Conservation (phyloP, 2,113 vertebrate genomes). For the Clarias magur region DNA sequence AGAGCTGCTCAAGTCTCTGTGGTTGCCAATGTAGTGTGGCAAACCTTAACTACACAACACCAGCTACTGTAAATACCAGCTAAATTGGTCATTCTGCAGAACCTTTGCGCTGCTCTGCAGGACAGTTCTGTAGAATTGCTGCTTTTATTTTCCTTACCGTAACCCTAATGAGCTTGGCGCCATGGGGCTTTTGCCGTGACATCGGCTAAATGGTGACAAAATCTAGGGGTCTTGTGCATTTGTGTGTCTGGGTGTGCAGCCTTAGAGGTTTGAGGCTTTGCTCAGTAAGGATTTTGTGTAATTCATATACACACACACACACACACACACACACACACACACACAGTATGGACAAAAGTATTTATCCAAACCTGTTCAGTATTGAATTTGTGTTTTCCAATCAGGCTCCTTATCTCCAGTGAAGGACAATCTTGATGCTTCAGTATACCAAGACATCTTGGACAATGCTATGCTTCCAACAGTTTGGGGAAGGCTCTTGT, state of each 20-base stretch:
- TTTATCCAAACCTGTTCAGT: too few species aligned
- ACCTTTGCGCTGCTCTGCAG: slow-evolving; percentile 12
- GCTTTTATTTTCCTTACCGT: slow-evolving; percentile 39
- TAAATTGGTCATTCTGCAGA: slow-evolving; percentile 32
- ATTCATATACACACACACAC: neutral
- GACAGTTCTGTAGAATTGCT: slow-evolving; percentile 8
- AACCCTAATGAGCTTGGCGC: slow-evolving; percentile 44
- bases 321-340: too few species aligned
- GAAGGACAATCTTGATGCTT: too few species aligned
- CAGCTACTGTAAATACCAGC: slow-evolving; percentile 42
- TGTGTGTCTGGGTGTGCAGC: slow-evolving; percentile 18
- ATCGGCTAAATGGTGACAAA: slow-evolving; percentile 26
- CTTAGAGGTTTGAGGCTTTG: neutral
- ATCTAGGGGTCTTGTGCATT: slow-evolving; percentile 24
- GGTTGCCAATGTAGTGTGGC: slow-evolving; percentile 36
- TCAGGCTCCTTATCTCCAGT: too few species aligned
- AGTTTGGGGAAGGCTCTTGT: too few species aligned
- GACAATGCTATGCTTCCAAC: too few species aligned
- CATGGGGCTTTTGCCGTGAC: slow-evolving; percentile 42
- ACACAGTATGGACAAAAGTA: too few species aligned
- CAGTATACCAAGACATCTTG: too few species aligned
- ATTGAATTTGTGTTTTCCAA: too few species aligned
- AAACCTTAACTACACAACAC: slow-evolving; percentile 34
- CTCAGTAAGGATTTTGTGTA: neutral
- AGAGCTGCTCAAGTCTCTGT: neutral